These are phyloP conservation scores for Dermatophagoides farinae DNA, from an alignment of 1,140 invertebrate genomes.

Conservation along the genomic window DNA sequence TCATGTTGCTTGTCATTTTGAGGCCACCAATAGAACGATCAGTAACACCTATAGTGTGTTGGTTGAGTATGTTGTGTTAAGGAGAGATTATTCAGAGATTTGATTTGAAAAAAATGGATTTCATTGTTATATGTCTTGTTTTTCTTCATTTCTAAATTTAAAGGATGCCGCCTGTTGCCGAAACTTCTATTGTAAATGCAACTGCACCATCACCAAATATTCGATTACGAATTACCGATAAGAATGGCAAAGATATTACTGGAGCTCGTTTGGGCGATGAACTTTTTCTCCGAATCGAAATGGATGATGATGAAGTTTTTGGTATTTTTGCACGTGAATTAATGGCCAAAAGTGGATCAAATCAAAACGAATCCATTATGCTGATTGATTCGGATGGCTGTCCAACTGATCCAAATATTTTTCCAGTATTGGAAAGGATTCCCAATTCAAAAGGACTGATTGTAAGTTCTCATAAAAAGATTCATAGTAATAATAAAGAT, in stretches of 20 bases:
- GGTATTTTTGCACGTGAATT: conserved; percentile 34
- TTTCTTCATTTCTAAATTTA: neutral
- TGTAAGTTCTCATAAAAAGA: conserved; percentile 7
- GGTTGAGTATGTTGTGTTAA: conserved; percentile 20
- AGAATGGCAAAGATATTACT: conserved; percentile 23
- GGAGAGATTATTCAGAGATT: neutral
- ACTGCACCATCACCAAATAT: conserved; percentile 26
- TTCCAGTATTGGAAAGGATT: conserved; percentile 30
- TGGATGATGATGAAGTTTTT: conserved; percentile 29
- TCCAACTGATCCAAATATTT: conserved; percentile 32
- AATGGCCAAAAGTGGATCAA: conserved; percentile 30
- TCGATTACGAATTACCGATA: conserved; percentile 25
- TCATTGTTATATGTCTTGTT: neutral
- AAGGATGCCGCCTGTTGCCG: conserved; percentile 12
- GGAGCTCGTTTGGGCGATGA: conserved; percentile 25
- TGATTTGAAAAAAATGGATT: neutral
- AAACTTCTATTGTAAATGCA: conserved; percentile 25
- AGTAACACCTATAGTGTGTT: conserved; percentile 24
- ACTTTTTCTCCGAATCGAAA: conserved; percentile 25
- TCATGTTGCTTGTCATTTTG: conserved; percentile 32
- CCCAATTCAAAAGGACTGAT: conserved; percentile 21
- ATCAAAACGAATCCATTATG: conserved; percentile 29
- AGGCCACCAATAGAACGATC: conserved; percentile 26
- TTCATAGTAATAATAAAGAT: neutral
- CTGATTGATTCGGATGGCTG: conserved; percentile 31